Base-by-base conservation (phyloP, 2,888 invertebrate genomes). In the Vandiemenella viatica region DNA sequence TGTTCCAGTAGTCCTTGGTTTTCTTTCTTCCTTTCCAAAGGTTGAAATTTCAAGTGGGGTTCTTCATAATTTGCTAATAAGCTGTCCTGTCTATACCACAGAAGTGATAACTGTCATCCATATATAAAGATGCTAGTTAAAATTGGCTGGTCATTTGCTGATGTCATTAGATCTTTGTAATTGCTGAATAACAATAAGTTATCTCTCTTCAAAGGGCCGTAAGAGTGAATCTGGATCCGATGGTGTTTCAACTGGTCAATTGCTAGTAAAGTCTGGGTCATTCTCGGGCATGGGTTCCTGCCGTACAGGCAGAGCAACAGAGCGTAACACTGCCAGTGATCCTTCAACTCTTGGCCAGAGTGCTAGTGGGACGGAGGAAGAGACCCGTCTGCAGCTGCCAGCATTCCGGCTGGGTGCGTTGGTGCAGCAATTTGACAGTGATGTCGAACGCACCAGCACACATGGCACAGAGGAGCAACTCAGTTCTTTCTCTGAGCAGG, bases 401-500 rank as follows among this genome's bases (percentile, higher is more conserved):
- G 55, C 56, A 5, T 62, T 62, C 53, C 57, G 55, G 47, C 54
- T 62, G 10, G 62, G 62, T 4, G 58, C 59, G 2, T 51, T 58
- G 46, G 32, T 41, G 43, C 1, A 46, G 45, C 62, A 64, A 40
- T 64, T 63, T 26, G 76, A 76, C 59, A 71, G 68, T 55, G 51
- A 48, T 37, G 43, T 49, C 23, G 54, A 46, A 17, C 46, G 42
- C 43, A 48, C n/a, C 41, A 55, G 55, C 45, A 41, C 45, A 4
- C 43, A 51, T 43, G 50, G 45, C 17, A 59, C 58, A 1, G 84
- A 84, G 62, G 82, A 81, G 61, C 81, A 83, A 57, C 80, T 81
- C 60, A 87, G 86, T 61, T 79, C 79, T n/a, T 80, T 88, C 64
- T 89, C 88, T 1, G 92, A 92, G 65, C 86, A 88, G 60, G 89